Evolutionary conservation across 2,113 vertebrate genomes (phyloP), one percentile per base, ranked within the genome.

Genomic region (Ornithorhynchus anatinus): DNA sequence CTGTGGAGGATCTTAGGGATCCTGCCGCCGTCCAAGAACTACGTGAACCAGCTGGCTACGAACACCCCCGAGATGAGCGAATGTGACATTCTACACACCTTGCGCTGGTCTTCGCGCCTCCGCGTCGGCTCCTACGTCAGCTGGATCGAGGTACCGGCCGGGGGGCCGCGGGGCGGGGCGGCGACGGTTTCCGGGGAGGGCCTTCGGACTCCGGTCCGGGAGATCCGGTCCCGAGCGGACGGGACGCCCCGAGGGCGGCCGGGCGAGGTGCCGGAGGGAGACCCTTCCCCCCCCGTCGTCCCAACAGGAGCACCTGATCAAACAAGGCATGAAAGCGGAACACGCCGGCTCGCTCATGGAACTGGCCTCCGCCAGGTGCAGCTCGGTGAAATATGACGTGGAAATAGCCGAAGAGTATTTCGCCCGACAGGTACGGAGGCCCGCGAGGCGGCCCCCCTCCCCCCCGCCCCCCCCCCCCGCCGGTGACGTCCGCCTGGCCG

Each of bases 391-490:
- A 66, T 98, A 99, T 0, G 97, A 99, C 0, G 96, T 99, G 69
- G 97, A 98, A 42, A 93, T 98, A 53, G 97, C 96, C 19, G 98
- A 99, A 84, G 98, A 99, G n/a, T 98, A 97, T 86, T 97, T 99
- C 65, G 97, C 96, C 71, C 92, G 94, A 72, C 98, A 99, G 96
- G 98, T 99, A 65, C 58, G 75, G 4, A 33, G 31, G 2, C 5
- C 7, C n/a, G n/a, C n/a, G n/a, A n/a, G n/a, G n/a, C n/a, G n/a
- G n/a, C n/a, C n/a, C n/a, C n/a, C n/a, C n/a, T n/a, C n/a, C n/a
- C n/a, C n/a, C n/a, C n/a, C n/a, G n/a, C n/a, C n/a, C n/a, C n/a
- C n/a, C n/a, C n/a, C n/a, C n/a, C n/a, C n/a, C n/a, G n/a, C n/a
- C n/a, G n/a, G n/a, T n/a, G n/a, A n/a, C n/a, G n/a, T n/a, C n/a